Evolutionary conservation across 2,888 invertebrate species (phyloP).

Genomic region (Mamestra brassicae): DNA sequence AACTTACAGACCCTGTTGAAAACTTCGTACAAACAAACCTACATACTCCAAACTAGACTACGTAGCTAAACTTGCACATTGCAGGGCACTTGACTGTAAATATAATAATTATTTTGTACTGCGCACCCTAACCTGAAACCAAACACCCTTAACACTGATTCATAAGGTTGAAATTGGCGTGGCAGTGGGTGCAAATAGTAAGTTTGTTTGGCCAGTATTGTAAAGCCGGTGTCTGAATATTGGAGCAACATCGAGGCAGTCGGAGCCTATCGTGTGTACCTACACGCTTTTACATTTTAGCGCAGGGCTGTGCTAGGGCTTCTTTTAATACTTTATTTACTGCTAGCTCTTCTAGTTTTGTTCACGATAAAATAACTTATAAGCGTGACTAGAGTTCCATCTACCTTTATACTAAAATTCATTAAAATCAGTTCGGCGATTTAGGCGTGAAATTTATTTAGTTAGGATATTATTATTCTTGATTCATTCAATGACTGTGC

Average conservation of each 20-base stretch:
- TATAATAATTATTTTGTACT: slow-evolving; percentile 60
- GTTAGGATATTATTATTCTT: too few species aligned
- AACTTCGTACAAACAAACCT: slow-evolving; percentile 44
- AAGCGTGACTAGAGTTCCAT: too few species aligned
- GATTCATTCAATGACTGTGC: too few species aligned
- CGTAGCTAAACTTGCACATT: slow-evolving; percentile 52
- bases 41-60: slow-evolving; percentile 34
- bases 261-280: slow-evolving; percentile 64
- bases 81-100: slow-evolving; percentile 61
- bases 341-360: too few species aligned
- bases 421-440: too few species aligned
- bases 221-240: slow-evolving; percentile 66
- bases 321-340: neutral
- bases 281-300: slow-evolving; percentile 54
- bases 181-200: slow-evolving; percentile 31
- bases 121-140: neutral
- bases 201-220: slow-evolving; percentile 60
- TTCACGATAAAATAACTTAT: too few species aligned
- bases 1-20: slow-evolving; percentile 24
- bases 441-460: too few species aligned
- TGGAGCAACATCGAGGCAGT: slow-evolving; percentile 64
- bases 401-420: too few species aligned
- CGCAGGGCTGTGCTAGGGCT: slow-evolving; percentile 52
- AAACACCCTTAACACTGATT: neutral
- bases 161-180: slow-evolving; percentile 35